Evolutionary conservation across 2,888 invertebrate species (phyloP).

Genomic region (Sarcophaga rosellei): DNA sequence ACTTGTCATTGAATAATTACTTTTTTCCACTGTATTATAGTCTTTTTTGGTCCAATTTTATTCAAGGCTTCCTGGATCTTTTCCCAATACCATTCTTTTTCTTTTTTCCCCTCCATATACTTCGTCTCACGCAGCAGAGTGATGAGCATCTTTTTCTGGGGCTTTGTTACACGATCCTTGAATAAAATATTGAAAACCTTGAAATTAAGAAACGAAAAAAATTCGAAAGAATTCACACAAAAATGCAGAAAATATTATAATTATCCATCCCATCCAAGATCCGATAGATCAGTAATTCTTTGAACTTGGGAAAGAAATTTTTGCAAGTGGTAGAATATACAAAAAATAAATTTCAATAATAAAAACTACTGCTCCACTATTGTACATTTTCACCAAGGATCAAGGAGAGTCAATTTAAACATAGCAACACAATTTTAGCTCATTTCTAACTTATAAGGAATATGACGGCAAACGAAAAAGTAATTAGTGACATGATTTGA

Average conservation of each 20-base stretch:
- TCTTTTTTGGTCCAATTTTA: slow-evolving; percentile 80
- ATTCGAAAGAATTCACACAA: slow-evolving; percentile 73
- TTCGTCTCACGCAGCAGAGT: slow-evolving; percentile 80
- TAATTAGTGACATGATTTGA: too few species aligned
- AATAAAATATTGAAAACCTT: slow-evolving; percentile 76
- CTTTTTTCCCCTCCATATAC: slow-evolving; percentile 80
- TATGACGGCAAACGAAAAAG: too few species aligned
- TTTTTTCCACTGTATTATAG: slow-evolving; percentile 80
- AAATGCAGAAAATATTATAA: slow-evolving; percentile 65
- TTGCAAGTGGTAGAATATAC: neutral
- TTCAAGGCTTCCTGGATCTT: slow-evolving; percentile 80
- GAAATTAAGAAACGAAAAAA: slow-evolving; percentile 72
- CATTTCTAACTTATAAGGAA: too few species aligned
- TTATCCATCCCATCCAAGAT: slow-evolving; percentile 2
- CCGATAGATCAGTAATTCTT: slow-evolving; percentile 5
- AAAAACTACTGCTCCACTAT: neutral
- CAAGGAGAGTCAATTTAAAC: too few species aligned
- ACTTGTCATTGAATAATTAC: slow-evolving; percentile 68
- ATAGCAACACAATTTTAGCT: too few species aligned
- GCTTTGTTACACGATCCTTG: slow-evolving; percentile 80
- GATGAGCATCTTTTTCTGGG: slow-evolving; percentile 80
- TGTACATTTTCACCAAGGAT: neutral
- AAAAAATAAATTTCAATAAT: neutral
- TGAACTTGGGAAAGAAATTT: neutral
- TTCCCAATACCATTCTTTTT: slow-evolving; percentile 81